Percentiles rank a stretch among this genome's conserved stretches.
These are phyloP conservation scores for Endomychus coccineus DNA, from an alignment of 2,888 invertebrate genomes.

Conservation along the genomic window DNA sequence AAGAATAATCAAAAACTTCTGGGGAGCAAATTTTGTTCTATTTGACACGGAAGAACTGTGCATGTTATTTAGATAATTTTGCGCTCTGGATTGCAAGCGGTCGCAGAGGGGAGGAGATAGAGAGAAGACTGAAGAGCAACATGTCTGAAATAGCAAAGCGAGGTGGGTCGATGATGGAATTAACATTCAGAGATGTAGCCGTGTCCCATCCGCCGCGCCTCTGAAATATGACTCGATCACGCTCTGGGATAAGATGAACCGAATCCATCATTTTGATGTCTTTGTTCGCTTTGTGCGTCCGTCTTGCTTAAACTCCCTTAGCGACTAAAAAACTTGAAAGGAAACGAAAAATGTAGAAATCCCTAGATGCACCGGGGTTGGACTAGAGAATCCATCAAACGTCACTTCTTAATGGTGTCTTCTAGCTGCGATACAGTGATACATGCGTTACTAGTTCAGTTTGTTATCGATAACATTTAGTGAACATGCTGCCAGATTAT, in stretches of 20 bases:
- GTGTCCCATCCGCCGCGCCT: conserved; percentile 36
- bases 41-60: no score
- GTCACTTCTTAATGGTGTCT: conserved; percentile 41
- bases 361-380: conserved; percentile 39
- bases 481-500: conserved; percentile 9
- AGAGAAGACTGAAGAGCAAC: conserved; percentile 26
- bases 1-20: no score
- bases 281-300: conserved; percentile 42
- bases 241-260: conserved; percentile 47
- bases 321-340: conserved; percentile 36
- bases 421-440: conserved; percentile 31
- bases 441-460: conserved; percentile 22
- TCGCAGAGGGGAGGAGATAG: conserved; percentile 4
- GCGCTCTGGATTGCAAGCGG: conserved; percentile 9
- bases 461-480: conserved; percentile 13
- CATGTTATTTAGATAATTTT: no score
- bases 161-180: conserved; percentile 41
- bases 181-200: conserved; percentile 44
- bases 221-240: conserved; percentile 48
- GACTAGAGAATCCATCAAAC: conserved; percentile 41
- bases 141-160: conserved; percentile 35
- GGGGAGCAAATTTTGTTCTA: no score
- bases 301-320: conserved; percentile 24
- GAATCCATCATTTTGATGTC: conserved; percentile 48
- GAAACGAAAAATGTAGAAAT: conserved; percentile 41